phyloP scores from a whole-genome alignment of 1,140 invertebrate species.

The Drosophila chauvacae region DNA sequence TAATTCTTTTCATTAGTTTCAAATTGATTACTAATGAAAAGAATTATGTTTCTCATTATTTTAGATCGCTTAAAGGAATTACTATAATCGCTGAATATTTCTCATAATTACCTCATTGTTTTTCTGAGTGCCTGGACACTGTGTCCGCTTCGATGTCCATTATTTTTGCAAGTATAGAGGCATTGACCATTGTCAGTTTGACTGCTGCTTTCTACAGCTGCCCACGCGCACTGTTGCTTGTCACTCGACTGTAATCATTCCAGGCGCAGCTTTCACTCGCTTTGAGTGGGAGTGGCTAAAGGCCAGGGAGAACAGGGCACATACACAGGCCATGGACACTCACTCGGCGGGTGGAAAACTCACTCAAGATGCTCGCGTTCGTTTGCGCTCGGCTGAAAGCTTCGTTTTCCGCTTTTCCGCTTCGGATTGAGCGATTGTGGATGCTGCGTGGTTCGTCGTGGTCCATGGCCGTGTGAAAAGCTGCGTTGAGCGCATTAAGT shows the following conservation, averaged over 20 bases:
- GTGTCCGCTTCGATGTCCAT: slow-evolving; percentile 49
- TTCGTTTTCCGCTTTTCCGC: slow-evolving; percentile 37
- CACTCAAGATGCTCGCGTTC: slow-evolving; percentile 22
- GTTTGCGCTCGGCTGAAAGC: slow-evolving; percentile 36
- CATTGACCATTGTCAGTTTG: slow-evolving; percentile 62
- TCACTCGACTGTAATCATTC: slow-evolving; percentile 77
- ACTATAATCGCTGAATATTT: not conserved
- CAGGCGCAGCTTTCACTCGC: slow-evolving; percentile 73
- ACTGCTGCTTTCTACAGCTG: slow-evolving; percentile 32
- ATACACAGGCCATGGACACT: slow-evolving; percentile 22
- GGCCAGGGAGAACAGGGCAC: slow-evolving; percentile 20
- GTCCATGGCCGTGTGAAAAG: slow-evolving; percentile 83
- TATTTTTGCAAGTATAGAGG: slow-evolving; percentile 81
- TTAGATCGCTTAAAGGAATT: not conserved
- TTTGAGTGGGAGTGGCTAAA: slow-evolving; percentile 18
- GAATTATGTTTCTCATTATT: not conserved
- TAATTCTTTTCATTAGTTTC: too few species aligned
- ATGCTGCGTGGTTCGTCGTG: slow-evolving; percentile 62
- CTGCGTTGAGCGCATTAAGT: slow-evolving; percentile 84
- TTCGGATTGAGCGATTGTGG: slow-evolving; percentile 36
- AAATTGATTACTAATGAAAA: too few species aligned
- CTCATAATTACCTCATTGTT: not conserved
- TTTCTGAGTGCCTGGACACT: slow-evolving; percentile 14
- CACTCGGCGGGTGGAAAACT: slow-evolving; percentile 2
- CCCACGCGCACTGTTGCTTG: slow-evolving; percentile 60